phyloP scores from a whole-genome alignment of 2,888 invertebrate species.

The Ditula angustiorana region DNA sequence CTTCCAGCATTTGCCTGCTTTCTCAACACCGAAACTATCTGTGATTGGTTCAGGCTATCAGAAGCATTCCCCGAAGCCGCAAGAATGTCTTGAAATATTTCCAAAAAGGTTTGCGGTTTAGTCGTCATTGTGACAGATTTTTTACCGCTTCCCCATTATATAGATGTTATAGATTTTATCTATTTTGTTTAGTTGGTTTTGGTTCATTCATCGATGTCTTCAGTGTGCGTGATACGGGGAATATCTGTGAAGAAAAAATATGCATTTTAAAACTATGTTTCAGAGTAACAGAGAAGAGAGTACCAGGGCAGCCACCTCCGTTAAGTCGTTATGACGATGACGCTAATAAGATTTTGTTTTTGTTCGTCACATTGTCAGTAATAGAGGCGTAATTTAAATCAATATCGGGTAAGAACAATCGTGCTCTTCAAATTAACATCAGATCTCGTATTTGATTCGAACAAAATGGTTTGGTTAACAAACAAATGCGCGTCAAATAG shows the following conservation, averaged over 20 bases:
- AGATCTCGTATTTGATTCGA: neutral
- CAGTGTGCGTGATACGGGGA: neutral
- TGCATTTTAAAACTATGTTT: neutral
- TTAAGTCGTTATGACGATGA: neutral
- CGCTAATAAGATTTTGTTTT: neutral
- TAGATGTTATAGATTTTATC: slow-evolving; percentile 9
- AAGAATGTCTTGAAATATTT: slow-evolving; percentile 78
- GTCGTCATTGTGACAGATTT: slow-evolving; percentile 65
- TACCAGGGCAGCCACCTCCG: neutral
- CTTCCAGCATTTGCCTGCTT: slow-evolving; percentile 65
- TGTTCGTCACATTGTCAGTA: neutral
- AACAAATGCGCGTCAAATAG: no score
- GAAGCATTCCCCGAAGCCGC: slow-evolving; percentile 76
- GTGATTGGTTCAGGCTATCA: slow-evolving; percentile 70
- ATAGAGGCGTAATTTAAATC: neutral
- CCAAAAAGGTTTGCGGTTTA: slow-evolving; percentile 70
- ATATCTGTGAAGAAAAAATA: neutral
- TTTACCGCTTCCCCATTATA: slow-evolving; percentile 18
- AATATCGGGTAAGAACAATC: neutral
- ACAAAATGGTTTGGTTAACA: neutral
- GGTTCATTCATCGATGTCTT: neutral
- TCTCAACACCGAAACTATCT: slow-evolving; percentile 68
- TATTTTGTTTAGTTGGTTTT: neutral
- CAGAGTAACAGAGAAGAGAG: neutral
- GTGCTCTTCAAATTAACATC: neutral